phyloP scores from a whole-genome alignment of 2,888 invertebrate species.

The Callyntrura guangdongensis region DNA sequence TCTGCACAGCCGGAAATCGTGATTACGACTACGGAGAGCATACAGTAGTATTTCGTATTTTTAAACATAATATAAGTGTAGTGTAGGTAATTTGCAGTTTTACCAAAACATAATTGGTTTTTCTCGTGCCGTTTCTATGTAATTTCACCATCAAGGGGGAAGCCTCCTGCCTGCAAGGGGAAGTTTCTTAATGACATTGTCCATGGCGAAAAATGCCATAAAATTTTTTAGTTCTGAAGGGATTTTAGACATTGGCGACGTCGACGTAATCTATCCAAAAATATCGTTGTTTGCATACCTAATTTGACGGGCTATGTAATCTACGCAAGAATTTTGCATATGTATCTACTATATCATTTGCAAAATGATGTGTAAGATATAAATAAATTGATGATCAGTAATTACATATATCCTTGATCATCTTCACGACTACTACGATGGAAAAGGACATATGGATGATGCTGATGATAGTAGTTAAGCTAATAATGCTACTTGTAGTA shows the following conservation, averaged over 20 bases:
- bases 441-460: constrained; percentile 62
- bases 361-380: constrained; percentile 38
- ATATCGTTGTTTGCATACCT: constrained; percentile 35
- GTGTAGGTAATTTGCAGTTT: too few species aligned
- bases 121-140: not conserved
- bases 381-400: constrained; percentile 51
- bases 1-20: too few species aligned
- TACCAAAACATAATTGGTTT: too few species aligned
- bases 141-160: too few species aligned
- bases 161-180: not conserved
- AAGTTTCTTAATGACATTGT: constrained; percentile 28
- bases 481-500: not conserved
- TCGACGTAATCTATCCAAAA: constrained; percentile 12
- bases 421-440: constrained; percentile 64
- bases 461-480: not conserved
- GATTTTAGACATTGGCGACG: not conserved
- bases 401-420: constrained; percentile 65
- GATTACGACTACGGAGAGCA: not conserved
- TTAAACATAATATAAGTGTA: too few species aligned
- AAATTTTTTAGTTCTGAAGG: not conserved
- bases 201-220: constrained; percentile 33
- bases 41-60: too few species aligned
- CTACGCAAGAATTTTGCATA: not conserved
- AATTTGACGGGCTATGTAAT: constrained; percentile 9
- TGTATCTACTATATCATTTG: not conserved